Percentiles rank a stretch among this genome's conserved stretches.
phyloP scores from a whole-genome alignment of 2,113 vertebrate species.

The Ochotona princeps region DNA sequence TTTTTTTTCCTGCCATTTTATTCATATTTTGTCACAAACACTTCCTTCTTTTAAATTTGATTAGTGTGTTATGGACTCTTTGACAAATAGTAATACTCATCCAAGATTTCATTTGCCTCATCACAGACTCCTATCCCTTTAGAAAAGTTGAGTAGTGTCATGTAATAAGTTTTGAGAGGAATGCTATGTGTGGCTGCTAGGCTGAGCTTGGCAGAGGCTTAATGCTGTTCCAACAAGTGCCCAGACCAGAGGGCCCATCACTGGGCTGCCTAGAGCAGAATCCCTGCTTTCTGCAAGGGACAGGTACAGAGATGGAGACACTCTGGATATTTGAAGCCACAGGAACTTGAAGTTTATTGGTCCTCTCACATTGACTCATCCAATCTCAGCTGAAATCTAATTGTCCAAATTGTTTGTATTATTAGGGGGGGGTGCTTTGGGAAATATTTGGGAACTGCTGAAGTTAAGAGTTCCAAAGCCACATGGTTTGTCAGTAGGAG shows the following conservation, averaged over 20 bases:
- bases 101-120: neutral
- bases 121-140: neutral
- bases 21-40: neutral
- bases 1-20: conserved; percentile 40
- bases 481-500: neutral
- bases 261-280: neutral
- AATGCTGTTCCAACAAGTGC: neutral
- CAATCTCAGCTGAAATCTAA: neutral
- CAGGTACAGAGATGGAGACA: neutral
- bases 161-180: neutral
- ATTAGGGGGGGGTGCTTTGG: neutral
- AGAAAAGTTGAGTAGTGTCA: neutral
- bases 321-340: neutral
- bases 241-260: neutral
- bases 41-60: conserved; percentile 51
- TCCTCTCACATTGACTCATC: neutral
- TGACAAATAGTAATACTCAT: neutral
- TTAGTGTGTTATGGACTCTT: conserved; percentile 9
- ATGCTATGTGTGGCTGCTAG: neutral
- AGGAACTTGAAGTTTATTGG: neutral
- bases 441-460: neutral
- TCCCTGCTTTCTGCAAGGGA: neutral
- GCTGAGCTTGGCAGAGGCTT: neutral
- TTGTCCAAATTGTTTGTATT: neutral
- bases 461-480: too few relatives aligned